Evolutionary conservation across 2,888 invertebrate species (phyloP).

Genomic region (Nomada lathburiana): DNA sequence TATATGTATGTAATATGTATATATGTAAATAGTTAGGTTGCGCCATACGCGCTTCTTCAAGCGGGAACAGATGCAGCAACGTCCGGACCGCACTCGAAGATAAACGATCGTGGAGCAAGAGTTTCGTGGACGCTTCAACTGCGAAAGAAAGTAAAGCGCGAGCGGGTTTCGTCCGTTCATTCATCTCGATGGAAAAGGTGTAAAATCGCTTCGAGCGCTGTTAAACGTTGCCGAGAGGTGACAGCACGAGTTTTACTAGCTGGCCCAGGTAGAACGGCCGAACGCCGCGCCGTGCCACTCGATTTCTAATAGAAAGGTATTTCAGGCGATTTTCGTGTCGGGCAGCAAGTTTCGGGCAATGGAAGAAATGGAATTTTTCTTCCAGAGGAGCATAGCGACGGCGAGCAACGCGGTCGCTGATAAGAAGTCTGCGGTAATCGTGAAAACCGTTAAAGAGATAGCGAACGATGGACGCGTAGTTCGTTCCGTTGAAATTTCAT

Average conservation of each 20-base stretch:
- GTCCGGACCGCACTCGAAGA: too few species aligned
- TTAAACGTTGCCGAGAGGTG: constrained; percentile 47
- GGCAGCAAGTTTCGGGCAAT: too few species aligned
- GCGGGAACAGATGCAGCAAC: too few species aligned
- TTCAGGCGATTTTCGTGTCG: not conserved
- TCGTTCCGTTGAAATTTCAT: too few species aligned
- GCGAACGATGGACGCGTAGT: too few species aligned
- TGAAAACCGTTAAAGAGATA: not conserved
- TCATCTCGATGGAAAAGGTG: not conserved
- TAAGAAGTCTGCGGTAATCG: not conserved
- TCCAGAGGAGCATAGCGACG: not conserved
- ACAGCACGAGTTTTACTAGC: constrained; percentile 50
- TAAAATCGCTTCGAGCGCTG: constrained; percentile 14
- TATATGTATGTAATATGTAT: too few species aligned
- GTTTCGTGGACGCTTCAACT: too few species aligned
- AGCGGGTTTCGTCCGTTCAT: not conserved
- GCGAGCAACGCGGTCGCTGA: not conserved
- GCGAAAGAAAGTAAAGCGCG: not conserved
- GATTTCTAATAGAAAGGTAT: constrained; percentile 20
- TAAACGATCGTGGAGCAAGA: too few species aligned
- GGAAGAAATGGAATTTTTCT: not conserved
- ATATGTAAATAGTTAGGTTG: too few species aligned
- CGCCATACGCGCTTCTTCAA: too few species aligned
- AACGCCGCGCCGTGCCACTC: not conserved
- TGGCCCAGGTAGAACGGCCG: not conserved